Evolutionary conservation across 2,797 vertebrate species (phyloP).

Genomic region (Muscicapa comitata): DNA sequence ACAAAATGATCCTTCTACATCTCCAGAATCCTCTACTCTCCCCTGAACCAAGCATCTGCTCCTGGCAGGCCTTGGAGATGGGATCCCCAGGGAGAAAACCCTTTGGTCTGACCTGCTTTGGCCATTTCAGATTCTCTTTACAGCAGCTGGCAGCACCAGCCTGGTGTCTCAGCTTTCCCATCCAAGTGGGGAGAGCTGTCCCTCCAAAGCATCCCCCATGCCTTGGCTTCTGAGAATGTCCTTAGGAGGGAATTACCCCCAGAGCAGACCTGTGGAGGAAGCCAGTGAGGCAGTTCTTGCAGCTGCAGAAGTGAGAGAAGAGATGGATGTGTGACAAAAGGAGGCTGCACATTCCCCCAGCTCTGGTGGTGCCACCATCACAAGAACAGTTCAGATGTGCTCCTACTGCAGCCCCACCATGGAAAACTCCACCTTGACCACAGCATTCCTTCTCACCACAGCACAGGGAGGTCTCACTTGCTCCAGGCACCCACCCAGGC

Average conservation of each 20-base stretch:
- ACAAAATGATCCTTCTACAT: background rate
- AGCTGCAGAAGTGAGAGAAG: background rate
- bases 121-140: background rate
- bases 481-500: background rate
- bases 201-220: background rate
- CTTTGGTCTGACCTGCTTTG: background rate
- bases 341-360: background rate
- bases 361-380: background rate
- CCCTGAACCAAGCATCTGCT: background rate
- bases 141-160: background rate
- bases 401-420: background rate
- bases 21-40: background rate
- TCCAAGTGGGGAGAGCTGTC: background rate
- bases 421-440: too few relatives aligned
- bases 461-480: background rate
- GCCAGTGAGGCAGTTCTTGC: background rate
- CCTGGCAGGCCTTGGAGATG: background rate
- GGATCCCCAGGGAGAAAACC: background rate
- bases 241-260: background rate
- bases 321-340: rapidly evolving
- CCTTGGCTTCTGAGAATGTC: background rate
- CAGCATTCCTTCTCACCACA: background rate
- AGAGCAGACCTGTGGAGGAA: rapidly evolving
- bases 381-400: background rate
- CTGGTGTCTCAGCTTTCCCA: background rate